Base-by-base conservation (phyloP, 2,113 vertebrate genomes). In the Promerops cafer region DNA sequence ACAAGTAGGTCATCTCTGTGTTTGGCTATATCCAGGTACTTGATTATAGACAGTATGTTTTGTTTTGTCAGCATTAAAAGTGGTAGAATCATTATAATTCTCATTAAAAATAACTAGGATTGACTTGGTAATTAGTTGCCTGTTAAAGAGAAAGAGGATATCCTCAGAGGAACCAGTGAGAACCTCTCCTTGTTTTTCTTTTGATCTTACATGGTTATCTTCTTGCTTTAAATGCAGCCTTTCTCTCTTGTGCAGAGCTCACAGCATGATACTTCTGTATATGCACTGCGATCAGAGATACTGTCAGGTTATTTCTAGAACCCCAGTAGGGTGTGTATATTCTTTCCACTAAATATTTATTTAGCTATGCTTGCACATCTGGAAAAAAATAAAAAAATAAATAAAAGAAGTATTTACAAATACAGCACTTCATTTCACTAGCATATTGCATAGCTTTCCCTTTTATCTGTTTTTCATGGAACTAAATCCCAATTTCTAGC, bases 311-410 rank as follows among this genome's bases (percentile, higher is more conserved):
- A 88, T 87, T 94, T 93, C 66, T 60, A 87, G 71, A 76, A 54
- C 15, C 90, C 53, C 88, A 68, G 85, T 50, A n/a, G 90, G 90
- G 63, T 72, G 71, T 77, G 10, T 20, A 56, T 90, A 54, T 90
- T 96, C n/a, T 93, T 92, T 88, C 87, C 5, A 35, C 35, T 88
- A 64, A 74, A 49, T 95, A 80, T 90, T 97, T 97, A 44, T 92
- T 95, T 85, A 80, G 71, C 21, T 93, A 50, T 54, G 68, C 71
- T 70, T 91, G 88, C 47, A 89, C 84, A 91, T 89, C 87, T 93
- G 87, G 2, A 28, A 57, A 35, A 39, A 57, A n/a, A 1, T 2
- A 2, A 11, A 7, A 11, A n/a, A 35, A 1, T 2, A 2, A 11
- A 7, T 10, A n/a, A 35, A 39, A 26, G 13, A 30, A 19, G 9